These are phyloP conservation scores for Lagopus leucura DNA, from an alignment of 2,113 vertebrate species.

Conservation along the genomic window DNA sequence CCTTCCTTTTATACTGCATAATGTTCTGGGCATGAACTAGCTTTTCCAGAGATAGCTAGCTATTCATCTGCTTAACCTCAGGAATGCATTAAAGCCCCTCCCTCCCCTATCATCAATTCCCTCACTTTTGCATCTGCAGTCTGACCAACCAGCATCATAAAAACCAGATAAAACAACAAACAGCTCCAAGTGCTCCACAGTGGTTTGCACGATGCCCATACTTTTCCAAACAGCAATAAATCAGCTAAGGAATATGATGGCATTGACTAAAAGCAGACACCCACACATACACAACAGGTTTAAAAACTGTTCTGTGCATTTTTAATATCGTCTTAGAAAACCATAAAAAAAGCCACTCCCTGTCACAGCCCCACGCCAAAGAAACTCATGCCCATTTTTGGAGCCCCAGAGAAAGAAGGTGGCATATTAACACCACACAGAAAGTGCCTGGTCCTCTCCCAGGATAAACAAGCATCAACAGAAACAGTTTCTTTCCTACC, in stretches of 20 bases:
- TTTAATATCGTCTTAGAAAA: not conserved
- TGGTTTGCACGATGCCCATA: not conserved
- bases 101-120: not conserved
- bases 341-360: not conserved
- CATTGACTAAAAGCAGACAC: not conserved
- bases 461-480: not conserved
- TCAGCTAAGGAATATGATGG: not conserved
- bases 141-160: not conserved
- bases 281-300: not conserved
- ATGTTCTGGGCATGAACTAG: slow-evolving; percentile 10
- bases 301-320: not conserved
- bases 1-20: not conserved
- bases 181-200: not conserved
- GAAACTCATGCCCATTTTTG: not conserved
- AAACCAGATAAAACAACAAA: not conserved
- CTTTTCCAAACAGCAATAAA: not conserved
- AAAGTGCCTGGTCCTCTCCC: not conserved
- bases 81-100: not conserved
- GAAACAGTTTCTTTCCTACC: not conserved
- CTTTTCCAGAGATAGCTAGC: not conserved
- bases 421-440: not conserved
- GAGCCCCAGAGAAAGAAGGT: not conserved
- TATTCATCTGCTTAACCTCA: slow-evolving; percentile 46
- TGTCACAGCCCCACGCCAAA: not conserved
- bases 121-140: not conserved